phyloP scores from a whole-genome alignment of 2,888 invertebrate species.

The Gasteruption jaculator region DNA sequence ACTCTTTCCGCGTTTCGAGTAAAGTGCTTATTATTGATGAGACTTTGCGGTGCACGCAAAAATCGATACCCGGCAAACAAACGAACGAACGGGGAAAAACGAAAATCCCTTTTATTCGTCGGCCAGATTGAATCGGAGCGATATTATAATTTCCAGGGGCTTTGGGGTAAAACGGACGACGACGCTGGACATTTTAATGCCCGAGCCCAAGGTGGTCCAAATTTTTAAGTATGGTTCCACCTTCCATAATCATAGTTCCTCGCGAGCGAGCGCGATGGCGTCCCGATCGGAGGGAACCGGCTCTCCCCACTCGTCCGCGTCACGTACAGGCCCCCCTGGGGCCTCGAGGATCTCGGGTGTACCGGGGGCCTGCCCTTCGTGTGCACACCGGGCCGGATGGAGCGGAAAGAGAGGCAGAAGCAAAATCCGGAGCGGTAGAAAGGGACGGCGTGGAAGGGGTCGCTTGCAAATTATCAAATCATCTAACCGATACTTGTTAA shows the following conservation, averaged over 20 bases:
- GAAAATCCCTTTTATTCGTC: too few species aligned
- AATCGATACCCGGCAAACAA: too few species aligned
- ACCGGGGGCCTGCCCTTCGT: conserved; percentile 34
- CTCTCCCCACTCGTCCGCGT: conserved; percentile 40
- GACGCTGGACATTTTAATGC: too few species aligned
- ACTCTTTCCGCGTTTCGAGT: conserved; percentile 14
- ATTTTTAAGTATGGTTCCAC: conserved; percentile 26
- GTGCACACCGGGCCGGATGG: conserved; percentile 15
- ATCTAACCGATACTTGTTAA: conserved; percentile 34
- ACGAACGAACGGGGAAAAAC: too few species aligned
- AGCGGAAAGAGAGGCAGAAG: conserved; percentile 13
- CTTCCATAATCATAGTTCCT: conserved; percentile 45
- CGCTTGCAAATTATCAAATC: conserved; percentile 34
- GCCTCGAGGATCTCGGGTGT: conserved; percentile 29
- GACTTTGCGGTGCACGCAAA: too few species aligned
- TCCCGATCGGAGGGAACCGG: conserved; percentile 44
- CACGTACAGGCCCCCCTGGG: conserved; percentile 31
- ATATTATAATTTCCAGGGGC: too few species aligned
- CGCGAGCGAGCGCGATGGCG: conserved; percentile 44
- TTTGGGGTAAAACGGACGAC: too few species aligned
- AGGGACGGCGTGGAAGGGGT: conserved; percentile 9
- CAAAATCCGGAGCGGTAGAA: conserved; percentile 15
- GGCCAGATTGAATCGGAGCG: too few species aligned
- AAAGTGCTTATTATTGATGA: too few species aligned
- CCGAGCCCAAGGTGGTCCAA: conserved; percentile 26